Conservation (phyloP, 2,797 vertebrate species). For the Rhadinocentrus ornatus region DNA sequence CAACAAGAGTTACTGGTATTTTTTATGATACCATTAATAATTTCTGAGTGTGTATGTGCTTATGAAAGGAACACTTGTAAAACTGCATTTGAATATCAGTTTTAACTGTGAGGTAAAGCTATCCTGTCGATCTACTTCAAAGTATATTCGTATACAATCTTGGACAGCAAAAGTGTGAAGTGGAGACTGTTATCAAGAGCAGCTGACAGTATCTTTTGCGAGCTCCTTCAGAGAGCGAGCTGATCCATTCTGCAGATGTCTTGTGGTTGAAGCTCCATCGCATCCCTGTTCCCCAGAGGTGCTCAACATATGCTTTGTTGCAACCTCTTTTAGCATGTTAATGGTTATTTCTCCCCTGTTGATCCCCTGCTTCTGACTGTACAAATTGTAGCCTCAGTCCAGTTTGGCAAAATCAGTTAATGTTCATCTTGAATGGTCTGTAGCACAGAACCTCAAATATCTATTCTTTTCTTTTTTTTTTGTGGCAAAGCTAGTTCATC, state of each 20-base stretch:
- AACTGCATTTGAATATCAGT: conserved; percentile 28
- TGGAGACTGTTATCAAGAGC: conserved; percentile 40
- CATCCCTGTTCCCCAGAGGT: conserved; percentile 46
- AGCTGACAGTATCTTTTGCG: conserved; percentile 32
- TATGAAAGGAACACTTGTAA: not conserved
- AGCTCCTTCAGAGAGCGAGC: conserved; percentile 44
- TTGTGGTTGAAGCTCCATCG: conserved; percentile 45
- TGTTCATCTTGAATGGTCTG: conserved; percentile 6
- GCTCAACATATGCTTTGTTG: conserved; percentile 69
- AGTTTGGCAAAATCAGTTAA: conserved; percentile 30
- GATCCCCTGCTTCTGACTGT: conserved; percentile 38
- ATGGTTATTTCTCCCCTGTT: conserved; percentile 58
- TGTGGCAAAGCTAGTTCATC: not conserved
- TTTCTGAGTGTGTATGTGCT: conserved; percentile 6
- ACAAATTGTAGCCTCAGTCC: conserved; percentile 35
- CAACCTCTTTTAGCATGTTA: conserved; percentile 51
- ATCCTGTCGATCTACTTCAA: conserved; percentile 28
- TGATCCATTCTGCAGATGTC: conserved; percentile 52
- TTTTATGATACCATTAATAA: conserved; percentile 20
- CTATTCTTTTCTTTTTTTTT: not conserved
- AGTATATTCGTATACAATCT: conserved; percentile 2
- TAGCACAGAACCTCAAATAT: not conserved
- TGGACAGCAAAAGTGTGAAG: conserved; percentile 6
- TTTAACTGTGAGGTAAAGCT: conserved; percentile 22
- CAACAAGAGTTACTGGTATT: too few species aligned